Evolutionary conservation across 2,113 vertebrate species (phyloP).

Genomic region (Periophthalmus modestus): DNA sequence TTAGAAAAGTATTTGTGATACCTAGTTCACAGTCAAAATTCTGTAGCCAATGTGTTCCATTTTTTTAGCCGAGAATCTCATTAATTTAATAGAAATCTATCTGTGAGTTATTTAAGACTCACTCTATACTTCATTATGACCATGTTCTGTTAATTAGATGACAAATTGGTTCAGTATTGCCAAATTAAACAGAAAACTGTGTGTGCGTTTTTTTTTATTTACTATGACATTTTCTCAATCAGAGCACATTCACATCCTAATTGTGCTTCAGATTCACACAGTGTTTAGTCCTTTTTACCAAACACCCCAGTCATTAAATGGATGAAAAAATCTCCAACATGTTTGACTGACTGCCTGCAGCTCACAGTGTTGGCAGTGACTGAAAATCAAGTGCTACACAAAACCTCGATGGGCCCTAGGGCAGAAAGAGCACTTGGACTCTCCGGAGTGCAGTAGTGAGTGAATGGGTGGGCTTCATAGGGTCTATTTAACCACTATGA

Average conservation of each 20-base stretch:
- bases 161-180: not conserved
- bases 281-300: conserved; percentile 35
- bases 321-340: conserved; percentile 44
- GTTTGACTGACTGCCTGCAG: conserved; percentile 51
- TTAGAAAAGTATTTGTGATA: too few species aligned
- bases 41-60: too few species aligned
- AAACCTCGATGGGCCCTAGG: conserved; percentile 53
- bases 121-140: not conserved
- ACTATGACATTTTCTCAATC: conserved; percentile 80
- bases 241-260: conserved; percentile 63
- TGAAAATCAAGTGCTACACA: conserved; percentile 68
- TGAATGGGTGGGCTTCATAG: conserved; percentile 53
- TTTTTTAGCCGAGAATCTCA: too few species aligned
- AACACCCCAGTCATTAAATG: conserved; percentile 34
- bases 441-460: conserved; percentile 44
- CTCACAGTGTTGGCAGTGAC: conserved; percentile 41
- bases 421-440: conserved; percentile 64
- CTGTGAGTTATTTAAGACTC: too few species aligned
- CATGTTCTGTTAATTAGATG: not conserved
- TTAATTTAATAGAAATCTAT: too few species aligned
- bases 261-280: conserved; percentile 1
- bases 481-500: conserved; percentile 55
- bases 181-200: too few species aligned
- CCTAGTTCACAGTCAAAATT: too few species aligned
- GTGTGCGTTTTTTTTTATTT: not conserved